phyloP scores from a whole-genome alignment of 2,113 vertebrate species.

The Ctenodactylus gundi region DNA sequence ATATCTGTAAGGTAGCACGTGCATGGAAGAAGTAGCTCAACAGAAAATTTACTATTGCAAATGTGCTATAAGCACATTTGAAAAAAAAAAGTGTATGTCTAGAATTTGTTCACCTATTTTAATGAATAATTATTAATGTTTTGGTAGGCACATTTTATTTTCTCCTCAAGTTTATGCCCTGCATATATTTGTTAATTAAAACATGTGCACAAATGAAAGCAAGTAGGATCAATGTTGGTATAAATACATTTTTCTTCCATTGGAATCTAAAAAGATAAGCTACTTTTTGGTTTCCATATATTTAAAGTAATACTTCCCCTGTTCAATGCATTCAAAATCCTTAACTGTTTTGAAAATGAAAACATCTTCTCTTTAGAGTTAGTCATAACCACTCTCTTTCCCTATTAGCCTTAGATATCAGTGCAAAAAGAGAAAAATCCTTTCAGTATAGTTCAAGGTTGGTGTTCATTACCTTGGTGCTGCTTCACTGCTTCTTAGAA shows the following conservation, averaged over 20 bases:
- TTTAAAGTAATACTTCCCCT: neutral
- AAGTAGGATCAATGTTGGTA: neutral
- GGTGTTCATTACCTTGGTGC: neutral
- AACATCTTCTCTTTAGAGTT: neutral
- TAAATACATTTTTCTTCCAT: neutral
- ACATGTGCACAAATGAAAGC: neutral
- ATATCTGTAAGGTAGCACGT: neutral
- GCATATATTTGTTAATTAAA: neutral
- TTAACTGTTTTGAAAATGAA: neutral
- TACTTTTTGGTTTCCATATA: neutral
- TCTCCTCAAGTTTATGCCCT: neutral
- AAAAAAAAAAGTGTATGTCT: no score
- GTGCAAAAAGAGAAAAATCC: neutral
- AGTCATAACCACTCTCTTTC: neutral
- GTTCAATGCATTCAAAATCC: neutral
- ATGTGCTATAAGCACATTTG: neutral
- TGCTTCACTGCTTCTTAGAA: neutral
- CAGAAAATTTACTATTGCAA: neutral
- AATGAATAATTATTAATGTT: neutral
- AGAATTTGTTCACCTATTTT: neutral
- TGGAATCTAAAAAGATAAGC: neutral
- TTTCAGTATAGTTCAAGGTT: neutral
- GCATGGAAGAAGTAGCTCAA: neutral
- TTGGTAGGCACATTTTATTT: neutral
- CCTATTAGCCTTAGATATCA: neutral